Evolutionary conservation across 2,888 invertebrate genomes (phyloP).

Genomic region (Opisthograptis luteolata): DNA sequence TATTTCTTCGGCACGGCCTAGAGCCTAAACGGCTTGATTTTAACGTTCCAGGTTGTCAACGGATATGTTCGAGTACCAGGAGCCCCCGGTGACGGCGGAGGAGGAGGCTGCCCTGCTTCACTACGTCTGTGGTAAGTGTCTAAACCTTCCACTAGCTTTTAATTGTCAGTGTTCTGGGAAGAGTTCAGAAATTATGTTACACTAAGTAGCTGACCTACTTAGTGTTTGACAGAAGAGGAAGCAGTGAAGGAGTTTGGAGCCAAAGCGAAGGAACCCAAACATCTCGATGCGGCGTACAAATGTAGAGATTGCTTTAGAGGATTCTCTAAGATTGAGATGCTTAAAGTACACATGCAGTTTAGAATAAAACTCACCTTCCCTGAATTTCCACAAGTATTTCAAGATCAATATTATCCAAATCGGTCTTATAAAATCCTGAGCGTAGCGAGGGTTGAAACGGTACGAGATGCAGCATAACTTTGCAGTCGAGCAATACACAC

Average conservation of each 20-base stretch:
- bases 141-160: too few species aligned
- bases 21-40: not conserved
- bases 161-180: too few species aligned
- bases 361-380: too few species aligned
- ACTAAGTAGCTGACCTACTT: too few species aligned
- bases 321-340: conserved; percentile 68
- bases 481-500: too few species aligned
- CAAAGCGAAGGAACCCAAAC: conserved; percentile 55
- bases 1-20: too few species aligned
- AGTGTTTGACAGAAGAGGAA: conserved; percentile 65
- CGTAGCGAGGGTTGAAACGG: too few species aligned
- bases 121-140: conserved; percentile 71
- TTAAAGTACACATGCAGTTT: conserved; percentile 58
- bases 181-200: too few species aligned
- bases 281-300: conserved; percentile 58
- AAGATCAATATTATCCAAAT: too few species aligned
- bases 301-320: conserved; percentile 69
- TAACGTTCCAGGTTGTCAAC: conserved; percentile 47
- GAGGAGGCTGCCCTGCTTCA: conserved; percentile 71
- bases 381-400: too few species aligned
- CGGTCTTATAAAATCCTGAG: too few species aligned
- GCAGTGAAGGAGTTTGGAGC: conserved; percentile 61
- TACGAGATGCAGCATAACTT: too few species aligned
- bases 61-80: conserved; percentile 54
- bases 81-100: conserved; percentile 63